phyloP scores from a whole-genome alignment of 2,797 vertebrate genomes.

The Astyanax mexicanus region DNA sequence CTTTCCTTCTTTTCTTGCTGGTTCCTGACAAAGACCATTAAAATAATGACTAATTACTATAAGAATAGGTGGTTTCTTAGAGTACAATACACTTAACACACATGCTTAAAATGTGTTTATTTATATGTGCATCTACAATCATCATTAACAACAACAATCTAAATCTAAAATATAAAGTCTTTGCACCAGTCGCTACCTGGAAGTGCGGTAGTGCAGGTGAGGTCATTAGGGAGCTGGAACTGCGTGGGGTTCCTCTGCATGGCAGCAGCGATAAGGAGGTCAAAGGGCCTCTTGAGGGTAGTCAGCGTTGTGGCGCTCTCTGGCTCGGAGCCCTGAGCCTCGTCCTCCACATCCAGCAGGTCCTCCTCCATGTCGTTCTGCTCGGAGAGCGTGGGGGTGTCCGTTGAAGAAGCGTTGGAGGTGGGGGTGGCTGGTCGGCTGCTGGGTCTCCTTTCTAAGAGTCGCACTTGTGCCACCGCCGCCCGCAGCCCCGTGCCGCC shows the following conservation, averaged over 20 bases:
- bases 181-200: constrained; percentile 84
- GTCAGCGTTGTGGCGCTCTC: constrained; percentile 80
- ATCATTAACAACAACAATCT: too few species aligned
- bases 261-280: constrained; percentile 95
- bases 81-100: too few species aligned
- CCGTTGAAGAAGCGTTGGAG: constrained; percentile 92
- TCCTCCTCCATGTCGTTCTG: constrained; percentile 94
- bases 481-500: constrained; percentile 77
- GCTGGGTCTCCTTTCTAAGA: constrained; percentile 91
- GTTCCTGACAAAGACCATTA: constrained; percentile 81
- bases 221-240: constrained; percentile 96
- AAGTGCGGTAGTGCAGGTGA: constrained; percentile 96
- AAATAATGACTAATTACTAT: not conserved
- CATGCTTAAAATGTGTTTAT: too few species aligned
- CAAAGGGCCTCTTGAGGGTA: constrained; percentile 91
- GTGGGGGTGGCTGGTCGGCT: constrained; percentile 95
- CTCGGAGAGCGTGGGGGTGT: constrained; percentile 91
- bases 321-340: constrained; percentile 84
- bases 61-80: too few species aligned
- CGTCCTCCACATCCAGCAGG: constrained; percentile 91
- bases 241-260: constrained; percentile 98
- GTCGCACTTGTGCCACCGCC: constrained; percentile 88
- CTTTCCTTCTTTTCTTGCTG: constrained; percentile 95
- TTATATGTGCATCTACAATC: too few species aligned
- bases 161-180: too few species aligned